Evolutionary conservation across 2,797 vertebrate species (phyloP), one percentile per base, ranked within the genome.

Genomic region (Anguilla anguilla): DNA sequence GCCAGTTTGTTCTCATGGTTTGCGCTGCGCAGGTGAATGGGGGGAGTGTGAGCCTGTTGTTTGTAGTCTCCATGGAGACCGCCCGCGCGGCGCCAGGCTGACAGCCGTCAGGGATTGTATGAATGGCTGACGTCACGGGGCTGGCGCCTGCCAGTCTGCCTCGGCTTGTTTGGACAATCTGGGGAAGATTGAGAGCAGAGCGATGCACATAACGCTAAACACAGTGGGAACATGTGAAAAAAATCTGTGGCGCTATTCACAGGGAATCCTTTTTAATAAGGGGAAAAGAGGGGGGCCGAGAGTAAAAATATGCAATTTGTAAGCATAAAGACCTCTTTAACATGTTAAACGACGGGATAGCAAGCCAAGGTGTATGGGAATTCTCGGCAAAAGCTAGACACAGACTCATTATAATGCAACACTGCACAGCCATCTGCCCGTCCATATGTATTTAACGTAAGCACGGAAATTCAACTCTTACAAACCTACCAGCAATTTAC

Each of bases 51-150:
- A 91, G 90, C 93, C 95, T 94, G 94, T 95, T 94, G 96, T 96
- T 96, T 95, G 95, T 93, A 92, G 96, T 98, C 95, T 95, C 97
- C 96, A 97, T 97, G 96, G 97, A 95, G 96, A 98, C 97, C 97
- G 97, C 97, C 98, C 97, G 96, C 95, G 92, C 92, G 98, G 98
- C 98, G 97, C 98, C 98, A 97, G 96, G 96, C 97, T 98, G 98
- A 98, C 97, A 98, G 97, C 97, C 96, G 96, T 97, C 97, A 97
- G 91, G 93, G 94, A 95, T 94, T 95, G 96, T 96, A 98, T 98
- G 97, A 98, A 98, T 98, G 97, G 98, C 95, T 98, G 97, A 98
- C 98, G 97, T 98, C 97, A 98, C 95, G 93, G 91, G 92, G 95
- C 97, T 98, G 98, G 98, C 98, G 98, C 97, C 95, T 95, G 96